Evolutionary conservation across 2,797 vertebrate genomes (phyloP), one percentile per base, ranked within the genome.

Genomic region (Tenualosa ilisha): DNA sequence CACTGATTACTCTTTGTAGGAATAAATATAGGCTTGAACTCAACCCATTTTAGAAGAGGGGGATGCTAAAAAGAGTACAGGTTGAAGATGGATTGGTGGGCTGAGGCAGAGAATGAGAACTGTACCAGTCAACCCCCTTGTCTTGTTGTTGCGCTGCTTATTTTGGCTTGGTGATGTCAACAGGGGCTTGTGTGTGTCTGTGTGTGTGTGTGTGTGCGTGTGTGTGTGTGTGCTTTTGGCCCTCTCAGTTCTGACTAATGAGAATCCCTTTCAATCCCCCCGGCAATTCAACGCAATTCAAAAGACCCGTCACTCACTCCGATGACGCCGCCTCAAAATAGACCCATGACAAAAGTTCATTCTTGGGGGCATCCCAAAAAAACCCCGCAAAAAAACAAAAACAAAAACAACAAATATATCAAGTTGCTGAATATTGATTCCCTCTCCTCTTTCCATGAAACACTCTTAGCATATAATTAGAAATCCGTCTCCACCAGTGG

Each of bases 351-450:
- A 63, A 63, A 24, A 63, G 6, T 24, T 63, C 22, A 63, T 63
- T 1, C n/a, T 63, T 6, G 22, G 51, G 59, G 59, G n/a, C 8
- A n/a, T n/a, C 59, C 59, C n/a, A 11, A 63, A 49, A 49, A 49
- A 49, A 49, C n/a, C n/a, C n/a, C n/a, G n/a, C 46, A 49, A 49
- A 49, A 49, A 49, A 49, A 49, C 46, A 49, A 49, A 63, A 63
- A 8, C 22, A 63, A 63, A 61, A 61, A 61, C n/a, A n/a, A n/a
- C n/a, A n/a, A n/a, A n/a, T n/a, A n/a, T n/a, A n/a, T n/a, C n/a
- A n/a, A n/a, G n/a, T n/a, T 63, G 59, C 59, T 63, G 59, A 63
- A 63, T 63, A 63, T 63, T 24, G 6, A 63, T 63, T 63, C 54
- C 0, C 17, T 56, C 54, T 56, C 54, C 54, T 20, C 54, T 56